These are phyloP conservation scores for Sternarchorhynchus goeldii DNA, from an alignment of 2,797 vertebrate genomes.

Conservation along the genomic window DNA sequence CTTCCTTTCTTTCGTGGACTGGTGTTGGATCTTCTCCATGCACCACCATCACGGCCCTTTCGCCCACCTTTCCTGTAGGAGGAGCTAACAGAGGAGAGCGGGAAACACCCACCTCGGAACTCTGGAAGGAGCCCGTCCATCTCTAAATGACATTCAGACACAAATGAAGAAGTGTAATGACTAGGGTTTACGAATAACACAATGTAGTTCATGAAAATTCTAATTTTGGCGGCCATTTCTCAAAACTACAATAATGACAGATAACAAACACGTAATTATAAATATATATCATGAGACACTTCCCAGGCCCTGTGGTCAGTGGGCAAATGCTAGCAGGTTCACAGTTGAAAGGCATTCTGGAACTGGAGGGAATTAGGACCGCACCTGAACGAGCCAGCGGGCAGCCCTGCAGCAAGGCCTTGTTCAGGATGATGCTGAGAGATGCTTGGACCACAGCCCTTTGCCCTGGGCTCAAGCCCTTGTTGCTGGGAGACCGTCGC, in stretches of 20 bases:
- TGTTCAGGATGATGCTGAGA: conserved; percentile 93
- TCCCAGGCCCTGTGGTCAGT: neutral
- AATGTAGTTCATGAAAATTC: neutral
- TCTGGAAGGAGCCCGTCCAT: conserved; percentile 82
- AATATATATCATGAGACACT: neutral
- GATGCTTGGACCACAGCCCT: conserved; percentile 92
- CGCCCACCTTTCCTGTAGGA: conserved; percentile 71
- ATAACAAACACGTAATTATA: neutral
- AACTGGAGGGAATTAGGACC: neutral
- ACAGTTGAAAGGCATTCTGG: neutral
- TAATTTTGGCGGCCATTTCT: too few species aligned
- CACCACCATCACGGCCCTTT: conserved; percentile 78
- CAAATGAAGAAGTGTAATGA: neutral
- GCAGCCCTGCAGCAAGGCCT: conserved; percentile 88
- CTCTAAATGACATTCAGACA: conserved; percentile 70
- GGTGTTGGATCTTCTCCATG: conserved; percentile 89
- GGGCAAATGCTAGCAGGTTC: neutral
- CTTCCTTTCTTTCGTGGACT: conserved; percentile 86
- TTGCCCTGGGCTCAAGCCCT: conserved; percentile 84
- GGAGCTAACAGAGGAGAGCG: conserved; percentile 80
- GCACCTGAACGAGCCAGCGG: conserved; percentile 87
- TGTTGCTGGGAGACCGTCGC: conserved; percentile 72
- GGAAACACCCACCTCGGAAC: conserved; percentile 84
- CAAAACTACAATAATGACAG: too few species aligned
- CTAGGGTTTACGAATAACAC: neutral